phyloP scores from a whole-genome alignment of 2,888 invertebrate genomes.

The Caradrina clavipalpis region DNA sequence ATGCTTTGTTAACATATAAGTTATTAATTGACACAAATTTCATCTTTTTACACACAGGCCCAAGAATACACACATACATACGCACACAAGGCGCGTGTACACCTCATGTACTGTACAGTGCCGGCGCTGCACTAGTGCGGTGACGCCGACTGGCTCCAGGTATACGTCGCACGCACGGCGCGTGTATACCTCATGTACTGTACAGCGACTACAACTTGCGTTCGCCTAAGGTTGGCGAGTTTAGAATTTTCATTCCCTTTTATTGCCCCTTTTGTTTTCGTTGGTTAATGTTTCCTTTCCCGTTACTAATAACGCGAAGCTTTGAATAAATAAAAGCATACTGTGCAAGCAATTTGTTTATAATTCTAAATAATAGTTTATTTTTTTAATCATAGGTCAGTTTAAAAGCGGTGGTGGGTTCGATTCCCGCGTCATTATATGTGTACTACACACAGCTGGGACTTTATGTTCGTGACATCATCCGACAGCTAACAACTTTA shows the following conservation, averaged over 20 bases:
- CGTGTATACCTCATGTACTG: background rate
- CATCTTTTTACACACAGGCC: no score
- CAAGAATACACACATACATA: no score
- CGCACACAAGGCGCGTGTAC: no score
- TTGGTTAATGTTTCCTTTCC: background rate
- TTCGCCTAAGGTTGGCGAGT: background rate
- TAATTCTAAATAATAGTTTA: background rate
- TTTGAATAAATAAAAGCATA: slow-evolving; percentile 5
- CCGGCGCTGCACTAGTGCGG: background rate
- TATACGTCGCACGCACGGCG: slow-evolving; percentile 16
- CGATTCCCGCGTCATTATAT: no score
- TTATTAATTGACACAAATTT: no score
- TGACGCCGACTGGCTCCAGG: slow-evolving; percentile 4
- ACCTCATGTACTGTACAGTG: no score
- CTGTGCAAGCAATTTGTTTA: slow-evolving; percentile 4
- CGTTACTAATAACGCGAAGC: no score
- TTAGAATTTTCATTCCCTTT: slow-evolving; percentile 6
- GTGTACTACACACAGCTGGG: no score
- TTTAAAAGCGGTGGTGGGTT: no score
- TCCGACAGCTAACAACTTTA: background rate
- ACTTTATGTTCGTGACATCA: background rate
- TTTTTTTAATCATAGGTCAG: background rate
- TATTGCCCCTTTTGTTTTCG: slow-evolving; percentile 8
- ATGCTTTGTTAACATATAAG: no score
- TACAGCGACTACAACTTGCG: background rate